These are phyloP conservation scores for Eriosoma lanigerum DNA, from an alignment of 1,140 invertebrate genomes.

Conservation along the genomic window DNA sequence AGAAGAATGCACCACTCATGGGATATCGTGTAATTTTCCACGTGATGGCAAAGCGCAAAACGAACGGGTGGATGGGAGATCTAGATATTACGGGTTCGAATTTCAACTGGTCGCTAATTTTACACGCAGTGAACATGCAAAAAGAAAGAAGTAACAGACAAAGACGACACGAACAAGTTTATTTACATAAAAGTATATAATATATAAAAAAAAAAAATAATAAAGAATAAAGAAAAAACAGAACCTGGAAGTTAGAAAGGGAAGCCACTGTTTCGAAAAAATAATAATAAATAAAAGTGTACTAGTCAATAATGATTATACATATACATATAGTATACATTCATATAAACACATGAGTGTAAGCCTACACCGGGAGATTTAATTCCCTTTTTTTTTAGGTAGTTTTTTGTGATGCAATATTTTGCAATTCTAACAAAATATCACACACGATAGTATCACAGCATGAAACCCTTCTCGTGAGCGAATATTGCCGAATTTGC, in stretches of 20 bases:
- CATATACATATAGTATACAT: background rate
- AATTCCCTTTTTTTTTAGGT: slow-evolving; percentile 31
- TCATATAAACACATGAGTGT: background rate
- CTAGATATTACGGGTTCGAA: slow-evolving; percentile 46
- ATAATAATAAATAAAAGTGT: background rate
- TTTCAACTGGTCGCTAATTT: slow-evolving; percentile 52
- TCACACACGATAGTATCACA: slow-evolving; percentile 2
- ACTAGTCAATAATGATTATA: slow-evolving; percentile 21
- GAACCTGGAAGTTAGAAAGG: slow-evolving; percentile 43
- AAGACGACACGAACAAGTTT: slow-evolving; percentile 51
- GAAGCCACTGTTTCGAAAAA: slow-evolving; percentile 42
- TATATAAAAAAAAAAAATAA: slow-evolving; percentile 3
- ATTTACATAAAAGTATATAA: slow-evolving; percentile 46
- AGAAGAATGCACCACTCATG: slow-evolving; percentile 45
- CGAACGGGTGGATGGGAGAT: slow-evolving; percentile 19
- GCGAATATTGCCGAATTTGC: slow-evolving; percentile 35
- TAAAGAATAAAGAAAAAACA: slow-evolving; percentile 37
- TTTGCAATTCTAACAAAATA: slow-evolving; percentile 40
- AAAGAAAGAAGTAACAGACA: slow-evolving; percentile 46
- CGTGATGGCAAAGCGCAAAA: slow-evolving; percentile 2
- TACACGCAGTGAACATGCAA: slow-evolving; percentile 32
- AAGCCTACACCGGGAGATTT: slow-evolving; percentile 29
- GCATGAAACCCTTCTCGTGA: slow-evolving; percentile 9
- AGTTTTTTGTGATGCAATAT: slow-evolving; percentile 21
- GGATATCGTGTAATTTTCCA: slow-evolving; percentile 40